Evolutionary conservation across 2,797 vertebrate genomes (phyloP), one percentile per base, ranked within the genome.

Genomic region (Hyperoplus lanceolatus): DNA sequence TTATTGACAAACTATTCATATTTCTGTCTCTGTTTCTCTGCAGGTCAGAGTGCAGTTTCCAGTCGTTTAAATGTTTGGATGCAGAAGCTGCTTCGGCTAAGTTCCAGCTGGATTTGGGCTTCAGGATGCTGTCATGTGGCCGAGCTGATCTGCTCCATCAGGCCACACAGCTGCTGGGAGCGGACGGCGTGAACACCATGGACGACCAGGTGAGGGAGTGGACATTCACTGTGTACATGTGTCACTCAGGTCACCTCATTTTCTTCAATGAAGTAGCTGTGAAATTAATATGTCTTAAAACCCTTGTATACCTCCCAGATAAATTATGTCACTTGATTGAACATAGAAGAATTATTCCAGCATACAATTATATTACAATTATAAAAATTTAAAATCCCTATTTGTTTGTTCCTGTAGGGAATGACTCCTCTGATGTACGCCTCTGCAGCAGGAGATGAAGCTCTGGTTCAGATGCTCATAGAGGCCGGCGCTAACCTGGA

Each of bases 401-500:
- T 13, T 2, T 49, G 54, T 72, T 0, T 54, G 62, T 36, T 46
- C 56, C 16, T 58, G 0, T 74, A 98, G 97, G 97, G 97, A 1
- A 95, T 97, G 96, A 97, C 96, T 6, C 96, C 97, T 0, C 93
- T 98, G 3, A 98, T 97, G 97, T 98, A 96, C 0, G 96, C 97
- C 73, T 94, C 97, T 8, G 96, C 96, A 56, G 96, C 96, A 4
- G 97, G 97, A 73, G 97, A 98, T 7, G 97, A 98, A 84, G 97
- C 97, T 10, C 95, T 97, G 95, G 97, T 98, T 18, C 97, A 97
- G 86, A 97, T 97, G 95, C 90, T 98, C 38, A 93, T 97, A 4
- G 97, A 98, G 10, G 96, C 96, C 0, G 96, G 96, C 71, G 97
- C 96, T 41, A 94, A 95, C 75, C 85, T 97, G 83, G 96, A 98